Percentiles rank a stretch among this genome's conserved stretches.
Evolutionary conservation across 2,113 vertebrate species (phyloP).

Genomic region (Plectropomus leopardus): DNA sequence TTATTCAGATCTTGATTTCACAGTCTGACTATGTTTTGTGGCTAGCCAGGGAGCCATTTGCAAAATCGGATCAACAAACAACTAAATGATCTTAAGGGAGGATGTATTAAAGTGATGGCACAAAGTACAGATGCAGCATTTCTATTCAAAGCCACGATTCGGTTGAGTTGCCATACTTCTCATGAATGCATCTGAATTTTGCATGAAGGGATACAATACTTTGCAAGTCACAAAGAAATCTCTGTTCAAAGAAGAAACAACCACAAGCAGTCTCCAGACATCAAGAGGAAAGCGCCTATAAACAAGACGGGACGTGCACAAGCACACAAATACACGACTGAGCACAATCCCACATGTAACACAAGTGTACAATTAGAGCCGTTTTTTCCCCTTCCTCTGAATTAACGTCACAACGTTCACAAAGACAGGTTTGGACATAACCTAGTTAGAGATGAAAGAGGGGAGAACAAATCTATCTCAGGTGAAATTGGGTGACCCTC

Average conservation of each 20-base stretch:
- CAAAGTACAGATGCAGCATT: constrained; percentile 48
- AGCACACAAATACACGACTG: constrained; percentile 41
- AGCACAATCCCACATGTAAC: constrained; percentile 32
- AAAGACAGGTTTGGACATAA: constrained; percentile 56
- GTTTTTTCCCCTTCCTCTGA: constrained; percentile 10
- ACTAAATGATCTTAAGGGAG: constrained; percentile 7
- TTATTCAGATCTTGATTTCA: constrained; percentile 10
- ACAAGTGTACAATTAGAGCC: constrained; percentile 61
- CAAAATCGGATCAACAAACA: constrained; percentile 5
- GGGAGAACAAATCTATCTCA: constrained; percentile 66
- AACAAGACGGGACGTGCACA: constrained; percentile 56
- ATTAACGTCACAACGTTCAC: constrained; percentile 28
- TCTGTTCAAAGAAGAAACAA: constrained; percentile 50
- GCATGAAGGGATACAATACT: constrained; percentile 68
- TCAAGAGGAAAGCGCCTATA: constrained; percentile 29
- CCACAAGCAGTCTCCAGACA: constrained; percentile 57
- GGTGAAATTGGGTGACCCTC: constrained; percentile 76
- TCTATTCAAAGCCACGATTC: constrained; percentile 58
- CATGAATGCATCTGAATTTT: constrained; percentile 70
- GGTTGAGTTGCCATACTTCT: constrained; percentile 58
- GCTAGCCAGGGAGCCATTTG: not conserved
- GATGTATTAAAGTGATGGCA: constrained; percentile 7
- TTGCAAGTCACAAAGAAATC: constrained; percentile 72
- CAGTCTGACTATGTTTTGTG: not conserved
- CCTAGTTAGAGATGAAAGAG: constrained; percentile 69